Percentiles rank a stretch among this genome's conserved stretches.
Evolutionary conservation across 2,113 vertebrate species (phyloP).

Genomic region (Coracopsis vasa): DNA sequence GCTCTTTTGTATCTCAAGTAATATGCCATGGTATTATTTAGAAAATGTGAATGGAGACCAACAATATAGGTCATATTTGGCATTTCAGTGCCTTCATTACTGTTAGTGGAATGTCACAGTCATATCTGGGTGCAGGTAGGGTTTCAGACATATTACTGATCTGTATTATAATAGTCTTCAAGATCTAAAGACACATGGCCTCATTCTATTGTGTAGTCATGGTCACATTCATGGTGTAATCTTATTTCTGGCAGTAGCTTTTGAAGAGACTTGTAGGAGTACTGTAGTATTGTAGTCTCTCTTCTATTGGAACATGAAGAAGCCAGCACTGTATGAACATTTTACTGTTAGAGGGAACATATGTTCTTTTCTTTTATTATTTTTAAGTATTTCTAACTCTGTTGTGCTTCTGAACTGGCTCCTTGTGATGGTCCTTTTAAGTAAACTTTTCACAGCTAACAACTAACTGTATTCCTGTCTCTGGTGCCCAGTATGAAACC

Average conservation of each 20-base stretch:
- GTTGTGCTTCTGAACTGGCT: background rate
- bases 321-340: background rate
- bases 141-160: background rate
- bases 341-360: background rate
- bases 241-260: background rate
- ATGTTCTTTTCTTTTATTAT: background rate
- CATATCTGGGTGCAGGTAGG: background rate
- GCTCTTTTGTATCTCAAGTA: background rate
- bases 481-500: background rate
- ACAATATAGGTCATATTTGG: background rate
- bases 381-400: background rate
- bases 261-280: background rate
- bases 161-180: background rate
- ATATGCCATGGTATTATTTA: background rate
- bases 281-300: rapidly evolving
- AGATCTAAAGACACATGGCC: background rate
- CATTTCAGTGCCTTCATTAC: background rate
- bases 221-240: background rate
- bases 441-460: background rate
- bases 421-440: background rate
- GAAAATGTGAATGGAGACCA: background rate
- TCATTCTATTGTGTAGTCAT: background rate
- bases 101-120: background rate
- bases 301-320: background rate
- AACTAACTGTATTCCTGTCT: background rate